These are phyloP conservation scores for Idaea biselata DNA, from an alignment of 2,888 invertebrate species.

Conservation along the genomic window DNA sequence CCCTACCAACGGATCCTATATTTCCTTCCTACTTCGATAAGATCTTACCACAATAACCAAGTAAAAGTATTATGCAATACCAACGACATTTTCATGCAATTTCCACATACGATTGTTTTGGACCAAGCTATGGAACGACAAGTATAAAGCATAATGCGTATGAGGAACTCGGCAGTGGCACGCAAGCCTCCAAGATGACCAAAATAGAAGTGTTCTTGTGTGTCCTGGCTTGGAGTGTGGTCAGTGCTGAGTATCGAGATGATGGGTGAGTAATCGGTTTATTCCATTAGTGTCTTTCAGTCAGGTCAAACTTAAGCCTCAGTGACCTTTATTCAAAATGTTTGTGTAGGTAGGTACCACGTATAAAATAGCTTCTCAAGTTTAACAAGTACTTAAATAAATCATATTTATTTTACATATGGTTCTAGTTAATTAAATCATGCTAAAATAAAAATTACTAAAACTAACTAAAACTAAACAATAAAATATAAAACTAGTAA, in stretches of 20 bases:
- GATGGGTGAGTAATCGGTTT: constrained; percentile 57
- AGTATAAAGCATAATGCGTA: constrained; percentile 65
- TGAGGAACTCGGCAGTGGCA: constrained; percentile 52
- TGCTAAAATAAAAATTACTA: too few relatives aligned
- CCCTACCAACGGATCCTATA: constrained; percentile 1
- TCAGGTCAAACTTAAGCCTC: too few relatives aligned
- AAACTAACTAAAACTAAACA: too few relatives aligned
- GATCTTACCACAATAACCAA: constrained; percentile 45
- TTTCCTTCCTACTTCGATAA: constrained; percentile 52
- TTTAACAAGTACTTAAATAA: too few relatives aligned
- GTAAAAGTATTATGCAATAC: constrained; percentile 62
- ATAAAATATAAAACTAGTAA: too few relatives aligned
- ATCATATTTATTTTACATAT: too few relatives aligned
- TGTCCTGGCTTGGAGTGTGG: constrained; percentile 36
- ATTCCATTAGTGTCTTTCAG: background rate
- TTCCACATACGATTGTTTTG: constrained; percentile 73
- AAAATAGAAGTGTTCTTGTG: constrained; percentile 32
- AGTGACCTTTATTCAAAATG: too few relatives aligned
- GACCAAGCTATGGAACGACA: constrained; percentile 64
- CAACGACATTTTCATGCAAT: constrained; percentile 49
- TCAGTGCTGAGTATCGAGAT: constrained; percentile 52
- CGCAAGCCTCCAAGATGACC: constrained; percentile 52
- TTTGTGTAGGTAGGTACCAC: too few relatives aligned
- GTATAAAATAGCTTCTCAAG: too few relatives aligned
- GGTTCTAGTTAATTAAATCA: too few relatives aligned